These are phyloP conservation scores for Cichladusa arquata DNA, from an alignment of 2,113 vertebrate species.

Conservation along the genomic window DNA sequence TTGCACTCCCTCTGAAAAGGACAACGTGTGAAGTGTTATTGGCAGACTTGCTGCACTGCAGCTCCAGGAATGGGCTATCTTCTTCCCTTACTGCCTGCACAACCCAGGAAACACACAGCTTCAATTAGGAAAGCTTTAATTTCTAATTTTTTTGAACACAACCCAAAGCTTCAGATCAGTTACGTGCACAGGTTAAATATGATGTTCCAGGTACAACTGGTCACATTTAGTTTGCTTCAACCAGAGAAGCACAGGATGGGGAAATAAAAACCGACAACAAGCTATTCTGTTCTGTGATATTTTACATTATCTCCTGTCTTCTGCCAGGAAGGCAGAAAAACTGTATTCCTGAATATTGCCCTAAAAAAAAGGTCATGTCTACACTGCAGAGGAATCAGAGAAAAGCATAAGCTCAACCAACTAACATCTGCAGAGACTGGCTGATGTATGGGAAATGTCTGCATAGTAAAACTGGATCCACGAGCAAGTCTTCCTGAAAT, in stretches of 20 bases:
- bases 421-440: neutral
- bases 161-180: neutral
- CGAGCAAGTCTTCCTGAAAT: neutral
- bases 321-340: neutral
- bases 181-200: neutral
- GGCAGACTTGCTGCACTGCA: slow-evolving; percentile 54
- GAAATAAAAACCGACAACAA: neutral
- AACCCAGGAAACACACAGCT: neutral
- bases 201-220: accelerated
- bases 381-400: neutral
- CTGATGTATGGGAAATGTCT: neutral
- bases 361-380: neutral
- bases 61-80: neutral
- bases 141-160: neutral
- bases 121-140: neutral
- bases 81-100: neutral
- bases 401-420: neutral
- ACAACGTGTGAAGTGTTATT: neutral
- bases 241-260: neutral
- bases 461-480: neutral
- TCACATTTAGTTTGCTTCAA: neutral
- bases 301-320: neutral
- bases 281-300: neutral
- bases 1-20: neutral
- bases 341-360: neutral